Evolutionary conservation across 1,140 invertebrate genomes (phyloP), one percentile per base, ranked within the genome.

Genomic region (Drosophila micromelanica): DNA sequence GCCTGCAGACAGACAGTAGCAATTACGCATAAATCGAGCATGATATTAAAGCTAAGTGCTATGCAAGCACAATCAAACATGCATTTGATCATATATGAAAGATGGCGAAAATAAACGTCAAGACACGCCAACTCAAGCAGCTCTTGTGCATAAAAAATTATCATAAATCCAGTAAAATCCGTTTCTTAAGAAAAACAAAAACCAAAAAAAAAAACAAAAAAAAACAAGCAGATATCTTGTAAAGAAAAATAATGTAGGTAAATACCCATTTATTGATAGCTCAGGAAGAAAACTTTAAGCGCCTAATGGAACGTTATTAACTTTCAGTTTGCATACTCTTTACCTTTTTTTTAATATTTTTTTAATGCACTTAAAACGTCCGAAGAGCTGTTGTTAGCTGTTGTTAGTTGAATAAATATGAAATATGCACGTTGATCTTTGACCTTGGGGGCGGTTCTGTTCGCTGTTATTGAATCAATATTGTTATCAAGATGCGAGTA

Each of bases 391-490:
- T n/a, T n/a, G n/a, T n/a, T n/a, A n/a, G n/a, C n/a, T 37, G 40
- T 38, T 54, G 48, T 30, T 13, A 46, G 60, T 30, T 20, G 32
- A 62, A 46, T 55, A n/a, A 60, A 48, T 60, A 9, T 51, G 27
- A 61, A 38, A 49, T 30, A 40, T 51, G 43, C 49, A 30, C 55
- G 49, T n/a, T 56, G 54, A 72, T 57, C 45, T 54, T 56, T 64
- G 69, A 72, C 69, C 61, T 57, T 49, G 20, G 12, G 6, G 6
- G 20, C 12, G 3, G 8, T 35, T n/a, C 5, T 9, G 7, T 7
- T 35, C 17, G 11, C 11, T 46, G 51, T 8, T 51, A 9, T 42
- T 55, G 42, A 42, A 12, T 56, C 27, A 64, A 56, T n/a, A 37
- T 32, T n/a, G 27, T 32, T 57, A 72, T 64, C 54, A 15, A 51